Evolutionary conservation across 92 coral and sea anemone species (phyloP).

Genomic region (Epizoanthus stellaris): DNA sequence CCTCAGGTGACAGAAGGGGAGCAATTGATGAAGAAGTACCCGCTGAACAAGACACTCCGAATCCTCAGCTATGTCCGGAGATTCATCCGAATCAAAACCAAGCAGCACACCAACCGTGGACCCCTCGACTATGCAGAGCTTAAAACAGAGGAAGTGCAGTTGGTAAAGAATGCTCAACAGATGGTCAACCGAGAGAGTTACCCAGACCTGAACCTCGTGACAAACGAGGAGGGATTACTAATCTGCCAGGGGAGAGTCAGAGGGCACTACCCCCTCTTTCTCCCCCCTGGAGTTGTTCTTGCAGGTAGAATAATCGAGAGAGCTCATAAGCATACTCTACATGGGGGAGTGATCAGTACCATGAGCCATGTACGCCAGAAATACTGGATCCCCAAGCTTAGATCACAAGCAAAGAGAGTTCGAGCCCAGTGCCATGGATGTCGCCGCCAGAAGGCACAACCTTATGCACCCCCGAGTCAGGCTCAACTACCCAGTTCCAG

Average conservation of each 20-base stretch:
- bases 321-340: conserved; percentile 18
- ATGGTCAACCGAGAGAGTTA: not conserved
- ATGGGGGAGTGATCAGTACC: conserved; percentile 30
- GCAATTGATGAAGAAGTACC: conserved; percentile 3
- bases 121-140: conserved; percentile 12
- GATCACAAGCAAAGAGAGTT: not conserved
- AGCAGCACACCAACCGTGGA: not conserved
- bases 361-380: conserved; percentile 21
- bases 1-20: not conserved
- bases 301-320: not conserved
- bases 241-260: not conserved
- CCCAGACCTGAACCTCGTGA: not conserved
- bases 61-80: conserved; percentile 7
- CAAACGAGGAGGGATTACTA: not conserved
- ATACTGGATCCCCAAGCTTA: conserved; percentile 24
- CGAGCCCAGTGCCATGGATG: not conserved
- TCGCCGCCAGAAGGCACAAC: not conserved
- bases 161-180: not conserved
- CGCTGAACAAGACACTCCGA: conserved; percentile 11
- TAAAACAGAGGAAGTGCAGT: not conserved
- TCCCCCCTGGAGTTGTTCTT: not conserved
- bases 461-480: not conserved
- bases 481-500: conserved; percentile 1
- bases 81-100: not conserved
- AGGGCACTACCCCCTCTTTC: conserved; percentile 1